Conservation (phyloP, 2,113 vertebrate genomes). For the Marmota flaviventris region DNA sequence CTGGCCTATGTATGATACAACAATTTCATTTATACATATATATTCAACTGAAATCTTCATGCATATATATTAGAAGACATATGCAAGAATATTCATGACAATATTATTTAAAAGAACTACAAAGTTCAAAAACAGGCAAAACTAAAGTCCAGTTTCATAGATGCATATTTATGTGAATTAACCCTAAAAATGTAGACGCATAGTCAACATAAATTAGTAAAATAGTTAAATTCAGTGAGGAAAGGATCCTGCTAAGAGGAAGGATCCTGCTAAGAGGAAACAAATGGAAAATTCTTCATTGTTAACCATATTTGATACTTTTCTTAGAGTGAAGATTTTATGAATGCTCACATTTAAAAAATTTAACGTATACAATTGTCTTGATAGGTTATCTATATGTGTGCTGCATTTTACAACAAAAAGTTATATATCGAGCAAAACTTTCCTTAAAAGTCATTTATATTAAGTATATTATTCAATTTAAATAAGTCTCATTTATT, state of each 20-base stretch:
- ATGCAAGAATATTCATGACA: background rate
- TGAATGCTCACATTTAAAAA: background rate
- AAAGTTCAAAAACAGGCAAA: background rate
- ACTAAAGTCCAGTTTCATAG: background rate
- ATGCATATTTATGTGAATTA: background rate
- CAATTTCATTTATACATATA: background rate
- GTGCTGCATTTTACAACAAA: background rate
- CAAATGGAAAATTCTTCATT: background rate
- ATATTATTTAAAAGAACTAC: background rate
- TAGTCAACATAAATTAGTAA: background rate
- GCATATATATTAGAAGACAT: background rate
- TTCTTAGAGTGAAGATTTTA: background rate
- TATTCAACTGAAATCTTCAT: background rate
- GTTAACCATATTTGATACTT: background rate
- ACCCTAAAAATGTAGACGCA: background rate
- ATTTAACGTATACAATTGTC: background rate
- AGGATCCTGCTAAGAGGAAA: background rate
- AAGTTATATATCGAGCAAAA: background rate
- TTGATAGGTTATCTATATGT: background rate
- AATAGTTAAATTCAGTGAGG: background rate
- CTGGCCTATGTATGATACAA: background rate
- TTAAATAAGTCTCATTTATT: background rate
- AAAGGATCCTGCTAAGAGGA: background rate
- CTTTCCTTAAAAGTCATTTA: background rate
- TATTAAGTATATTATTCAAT: background rate